Evolutionary conservation across 2,888 invertebrate species (phyloP).

Genomic region (Schrankia costaestrigalis): DNA sequence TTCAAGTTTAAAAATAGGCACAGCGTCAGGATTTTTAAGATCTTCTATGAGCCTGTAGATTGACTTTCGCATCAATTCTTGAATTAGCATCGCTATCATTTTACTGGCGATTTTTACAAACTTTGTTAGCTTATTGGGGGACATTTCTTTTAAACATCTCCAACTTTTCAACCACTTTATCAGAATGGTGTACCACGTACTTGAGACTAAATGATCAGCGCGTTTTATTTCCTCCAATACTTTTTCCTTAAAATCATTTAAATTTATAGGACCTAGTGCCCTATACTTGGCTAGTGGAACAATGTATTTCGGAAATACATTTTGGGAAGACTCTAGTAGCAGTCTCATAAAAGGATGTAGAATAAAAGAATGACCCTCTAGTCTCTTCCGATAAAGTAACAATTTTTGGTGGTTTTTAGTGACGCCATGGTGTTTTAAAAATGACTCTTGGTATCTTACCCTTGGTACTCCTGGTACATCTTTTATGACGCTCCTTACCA

Average conservation of each 20-base stretch:
- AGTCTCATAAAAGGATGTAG: conserved; percentile 83
- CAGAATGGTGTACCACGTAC: conserved; percentile 68
- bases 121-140: conserved; percentile 52
- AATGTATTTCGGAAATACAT: conserved; percentile 75
- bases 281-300: conserved; percentile 76
- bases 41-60: conserved; percentile 82
- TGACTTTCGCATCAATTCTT: conserved; percentile 84
- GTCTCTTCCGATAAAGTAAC: conserved; percentile 76
- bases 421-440: conserved; percentile 82
- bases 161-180: conserved; percentile 74
- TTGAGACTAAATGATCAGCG: conserved; percentile 67
- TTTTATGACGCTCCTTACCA: conserved; percentile 82
- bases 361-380: conserved; percentile 81
- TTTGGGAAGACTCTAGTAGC: conserved; percentile 76
- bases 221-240: conserved; percentile 64
- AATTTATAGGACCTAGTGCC: conserved; percentile 56
- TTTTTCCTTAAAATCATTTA: conserved; percentile 55
- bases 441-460: conserved; percentile 64
- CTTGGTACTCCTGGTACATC: conserved; percentile 79
- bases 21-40: conserved; percentile 72
- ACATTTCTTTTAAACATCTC: conserved; percentile 65
- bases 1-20: conserved; percentile 83
- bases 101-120: conserved; percentile 69
- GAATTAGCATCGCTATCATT: conserved; percentile 81
- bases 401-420: conserved; percentile 82